Base-by-base conservation (phyloP, 2,113 vertebrate genomes). In the Petromus typicus region DNA sequence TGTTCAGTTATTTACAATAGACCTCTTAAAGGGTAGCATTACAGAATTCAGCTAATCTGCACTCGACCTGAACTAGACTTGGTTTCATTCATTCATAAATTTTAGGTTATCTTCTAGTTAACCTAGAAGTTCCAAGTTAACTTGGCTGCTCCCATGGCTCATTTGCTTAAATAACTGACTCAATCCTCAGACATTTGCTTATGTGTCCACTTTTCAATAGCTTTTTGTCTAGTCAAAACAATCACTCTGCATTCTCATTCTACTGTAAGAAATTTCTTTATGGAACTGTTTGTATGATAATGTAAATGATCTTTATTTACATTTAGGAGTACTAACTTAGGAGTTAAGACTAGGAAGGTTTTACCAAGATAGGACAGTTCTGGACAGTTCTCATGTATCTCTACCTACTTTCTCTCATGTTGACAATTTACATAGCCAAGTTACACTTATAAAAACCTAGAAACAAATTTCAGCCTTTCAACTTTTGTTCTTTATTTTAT, bases 301-400 rank as follows among this genome's bases (percentile, higher is more conserved):
- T 89, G 89, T 86, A 43, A 90, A 87, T 95, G 66, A 83, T 82
- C 48, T 69, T 76, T 66, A 59, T 69, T 76, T 66, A 59, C 59
- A 43, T 94, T 92, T 94, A 92, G 22, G 90, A 94, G 80, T 67
- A 86, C 83, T 64, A n/a, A n/a, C n/a, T n/a, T n/a, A n/a, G n/a
- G n/a, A n/a, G 78, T 89, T 79, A 92, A 40, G 94, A 87, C 75
- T 83, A 64, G 14, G 40, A 61, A 86, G 23, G 20, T 73, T 37
- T 66, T 96, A 11, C 40, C 73, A 95, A 86, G 30, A 71, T 5
- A 76, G 37, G 20, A 86, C 51, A 57, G 37, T n/a, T n/a, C n/a
- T n/a, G n/a, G n/a, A n/a, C n/a, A 37, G 18, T 59, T 95, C 34
- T 37, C 51, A 48, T 20, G 17, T 13, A 76, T 3, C 54, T 89